These are phyloP conservation scores for Sinocyclocheilus anophthalmus DNA, from an alignment of 2,113 vertebrate genomes.

Conservation along the genomic window DNA sequence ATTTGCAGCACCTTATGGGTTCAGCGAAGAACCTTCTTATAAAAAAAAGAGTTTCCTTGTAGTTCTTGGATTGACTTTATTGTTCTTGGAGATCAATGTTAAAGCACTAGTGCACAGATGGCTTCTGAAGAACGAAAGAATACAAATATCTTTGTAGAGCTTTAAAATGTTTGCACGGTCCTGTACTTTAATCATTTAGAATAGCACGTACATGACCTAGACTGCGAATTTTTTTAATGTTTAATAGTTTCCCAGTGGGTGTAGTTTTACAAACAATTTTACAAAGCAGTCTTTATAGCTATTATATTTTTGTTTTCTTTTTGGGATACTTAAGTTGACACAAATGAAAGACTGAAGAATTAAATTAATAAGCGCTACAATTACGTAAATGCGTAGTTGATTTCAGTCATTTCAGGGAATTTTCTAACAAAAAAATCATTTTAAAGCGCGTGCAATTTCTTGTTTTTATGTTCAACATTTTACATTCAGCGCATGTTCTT, in stretches of 20 bases:
- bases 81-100: too few species aligned
- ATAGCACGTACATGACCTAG: too few species aligned
- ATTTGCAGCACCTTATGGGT: neutral
- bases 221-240: too few species aligned
- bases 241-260: neutral
- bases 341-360: neutral
- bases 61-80: neutral
- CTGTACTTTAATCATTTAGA: too few species aligned
- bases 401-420: neutral
- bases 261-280: neutral
- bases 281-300: neutral
- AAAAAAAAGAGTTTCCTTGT: neutral
- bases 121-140: too few species aligned
- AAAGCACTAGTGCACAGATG: too few species aligned
- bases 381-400: neutral
- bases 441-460: too few species aligned
- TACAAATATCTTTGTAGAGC: too few species aligned
- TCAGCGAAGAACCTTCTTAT: neutral
- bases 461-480: too few species aligned
- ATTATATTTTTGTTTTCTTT: neutral
- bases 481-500: too few species aligned
- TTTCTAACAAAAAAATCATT: too few species aligned
- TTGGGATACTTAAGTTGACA: neutral
- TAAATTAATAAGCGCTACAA: neutral
- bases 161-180: too few species aligned